Evolutionary conservation across 2,888 invertebrate genomes (phyloP).

Genomic region (Cyrtodaria siliqua): DNA sequence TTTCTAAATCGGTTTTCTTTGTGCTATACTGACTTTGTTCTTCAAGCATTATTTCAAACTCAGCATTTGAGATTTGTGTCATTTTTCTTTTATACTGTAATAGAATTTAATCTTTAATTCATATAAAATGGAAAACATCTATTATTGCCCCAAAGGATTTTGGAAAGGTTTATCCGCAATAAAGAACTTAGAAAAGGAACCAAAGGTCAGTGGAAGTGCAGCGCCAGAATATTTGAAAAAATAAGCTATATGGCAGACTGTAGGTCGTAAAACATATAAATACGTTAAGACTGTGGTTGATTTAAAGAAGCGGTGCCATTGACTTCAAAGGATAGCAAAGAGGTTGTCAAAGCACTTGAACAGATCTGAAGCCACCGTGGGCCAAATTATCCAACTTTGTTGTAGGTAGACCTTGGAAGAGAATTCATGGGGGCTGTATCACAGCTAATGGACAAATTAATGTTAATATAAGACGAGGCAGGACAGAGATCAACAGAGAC

Average conservation of each 20-base stretch:
- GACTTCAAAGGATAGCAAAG: too few species aligned
- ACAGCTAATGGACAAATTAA: too few species aligned
- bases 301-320: too few species aligned
- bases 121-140: constrained; percentile 34
- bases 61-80: constrained; percentile 13
- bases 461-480: too few species aligned
- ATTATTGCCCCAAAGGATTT: constrained; percentile 44
- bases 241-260: constrained; percentile 32
- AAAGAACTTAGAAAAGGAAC: constrained; percentile 38
- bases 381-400: too few species aligned
- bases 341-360: too few species aligned
- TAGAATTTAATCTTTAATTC: not conserved
- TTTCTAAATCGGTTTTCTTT: constrained; percentile 37
- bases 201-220: constrained; percentile 36
- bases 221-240: constrained; percentile 35
- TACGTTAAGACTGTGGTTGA: constrained; percentile 38
- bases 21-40: constrained; percentile 30
- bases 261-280: constrained; percentile 47
- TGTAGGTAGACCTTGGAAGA: too few species aligned
- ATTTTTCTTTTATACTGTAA: not conserved
- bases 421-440: too few species aligned
- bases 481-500: too few species aligned
- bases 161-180: constrained; percentile 42
- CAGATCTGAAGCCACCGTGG: too few species aligned
- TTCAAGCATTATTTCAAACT: constrained; percentile 31